Conservation (phyloP, 2,113 vertebrate species). For the Lepidothrix coronata region DNA sequence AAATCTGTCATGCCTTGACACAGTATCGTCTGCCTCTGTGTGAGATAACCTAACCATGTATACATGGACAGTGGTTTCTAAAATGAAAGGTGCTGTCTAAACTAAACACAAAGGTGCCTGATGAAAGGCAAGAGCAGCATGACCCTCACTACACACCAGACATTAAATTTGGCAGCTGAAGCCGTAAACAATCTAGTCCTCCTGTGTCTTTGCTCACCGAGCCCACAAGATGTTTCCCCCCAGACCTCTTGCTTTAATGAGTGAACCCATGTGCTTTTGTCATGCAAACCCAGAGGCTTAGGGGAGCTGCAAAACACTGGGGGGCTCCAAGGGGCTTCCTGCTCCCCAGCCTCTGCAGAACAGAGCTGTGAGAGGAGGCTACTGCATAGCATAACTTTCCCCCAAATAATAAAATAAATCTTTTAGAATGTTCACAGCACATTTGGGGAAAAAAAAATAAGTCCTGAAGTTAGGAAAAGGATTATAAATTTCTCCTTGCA, state of each 20-base stretch:
- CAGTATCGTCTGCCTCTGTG: neutral
- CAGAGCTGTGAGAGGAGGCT: neutral
- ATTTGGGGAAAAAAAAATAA: neutral
- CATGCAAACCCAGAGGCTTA: fast-evolving
- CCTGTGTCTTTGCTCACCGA: neutral
- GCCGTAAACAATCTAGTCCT: neutral
- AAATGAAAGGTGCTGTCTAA: neutral
- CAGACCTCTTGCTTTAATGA: neutral
- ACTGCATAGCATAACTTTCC: neutral
- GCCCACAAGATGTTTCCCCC: fast-evolving
- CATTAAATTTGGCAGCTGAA: neutral
- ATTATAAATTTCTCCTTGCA: neutral
- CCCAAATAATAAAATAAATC: neutral
- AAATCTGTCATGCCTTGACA: neutral
- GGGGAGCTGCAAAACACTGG: neutral
- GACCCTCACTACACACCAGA: neutral
- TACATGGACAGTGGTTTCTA: neutral
- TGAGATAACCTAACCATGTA: neutral
- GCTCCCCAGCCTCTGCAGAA: neutral
- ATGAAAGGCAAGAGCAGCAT: neutral
- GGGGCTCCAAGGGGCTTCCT: neutral
- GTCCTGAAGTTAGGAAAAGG: neutral
- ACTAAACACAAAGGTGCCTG: neutral
- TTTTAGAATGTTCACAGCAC: neutral
- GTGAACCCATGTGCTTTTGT: neutral